These are phyloP conservation scores for Hipposideros armiger DNA, from an alignment of 2,113 vertebrate species.

Conservation along the genomic window DNA sequence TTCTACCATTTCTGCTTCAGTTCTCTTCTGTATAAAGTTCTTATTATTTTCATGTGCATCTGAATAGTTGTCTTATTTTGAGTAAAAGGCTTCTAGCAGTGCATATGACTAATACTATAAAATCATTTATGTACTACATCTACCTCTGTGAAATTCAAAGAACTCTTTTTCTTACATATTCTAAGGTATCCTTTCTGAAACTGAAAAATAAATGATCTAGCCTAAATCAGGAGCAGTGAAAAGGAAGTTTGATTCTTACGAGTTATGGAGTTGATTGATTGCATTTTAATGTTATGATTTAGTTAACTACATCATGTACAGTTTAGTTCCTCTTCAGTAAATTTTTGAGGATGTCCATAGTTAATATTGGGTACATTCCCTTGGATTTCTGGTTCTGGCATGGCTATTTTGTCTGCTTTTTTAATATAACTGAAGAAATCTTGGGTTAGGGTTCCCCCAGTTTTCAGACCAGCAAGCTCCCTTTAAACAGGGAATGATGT, in stretches of 20 bases:
- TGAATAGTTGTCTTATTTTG: slow-evolving; percentile 65
- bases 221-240: slow-evolving; percentile 38
- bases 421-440: slow-evolving; percentile 61
- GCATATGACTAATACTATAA: not conserved
- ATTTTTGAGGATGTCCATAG: slow-evolving; percentile 73
- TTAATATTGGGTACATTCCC: slow-evolving; percentile 55
- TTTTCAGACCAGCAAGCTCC: slow-evolving; percentile 78
- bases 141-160: slow-evolving; percentile 59
- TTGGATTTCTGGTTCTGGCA: slow-evolving; percentile 59
- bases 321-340: slow-evolving; percentile 62
- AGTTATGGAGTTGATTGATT: slow-evolving; percentile 50
- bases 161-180: slow-evolving; percentile 15
- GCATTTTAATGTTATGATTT: slow-evolving; percentile 48
- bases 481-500: slow-evolving; percentile 85
- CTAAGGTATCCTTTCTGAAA: slow-evolving; percentile 53
- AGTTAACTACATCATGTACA: slow-evolving; percentile 55
- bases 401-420: slow-evolving; percentile 60
- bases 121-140: slow-evolving; percentile 40
- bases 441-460: slow-evolving; percentile 68
- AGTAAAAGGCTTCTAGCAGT: slow-evolving; percentile 48
- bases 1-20: slow-evolving; percentile 61
- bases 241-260: slow-evolving; percentile 55
- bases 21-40: slow-evolving; percentile 58
- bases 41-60: slow-evolving; percentile 53
- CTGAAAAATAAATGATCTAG: slow-evolving; percentile 51